Conservation (phyloP, 2,797 vertebrate species). For the Kryptopterus vitreolus region DNA sequence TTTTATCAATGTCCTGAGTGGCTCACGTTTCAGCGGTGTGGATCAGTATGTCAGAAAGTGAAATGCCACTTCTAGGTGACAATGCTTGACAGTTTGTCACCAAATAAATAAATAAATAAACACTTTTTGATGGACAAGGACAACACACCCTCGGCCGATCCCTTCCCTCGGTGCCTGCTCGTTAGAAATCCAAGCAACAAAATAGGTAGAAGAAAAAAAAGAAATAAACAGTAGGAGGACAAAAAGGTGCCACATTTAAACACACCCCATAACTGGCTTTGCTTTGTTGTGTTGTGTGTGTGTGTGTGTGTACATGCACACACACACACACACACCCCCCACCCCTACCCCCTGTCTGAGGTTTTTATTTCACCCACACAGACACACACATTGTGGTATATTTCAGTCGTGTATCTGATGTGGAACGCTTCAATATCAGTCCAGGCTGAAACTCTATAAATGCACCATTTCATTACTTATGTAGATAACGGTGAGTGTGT, state of each 20-base stretch:
- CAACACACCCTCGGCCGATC: background rate
- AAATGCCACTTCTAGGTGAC: background rate
- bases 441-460: conserved; percentile 33
- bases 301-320: conserved; percentile 12
- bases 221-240: background rate
- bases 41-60: background rate
- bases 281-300: background rate
- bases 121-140: background rate
- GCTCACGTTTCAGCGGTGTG: background rate
- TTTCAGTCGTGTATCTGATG: conserved; percentile 39
- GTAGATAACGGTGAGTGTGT: conserved; percentile 31
- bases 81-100: background rate
- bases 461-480: conserved; percentile 32
- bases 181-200: background rate
- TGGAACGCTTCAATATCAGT: conserved; percentile 24
- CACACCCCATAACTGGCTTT: background rate
- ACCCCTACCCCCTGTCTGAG: background rate
- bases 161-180: background rate
- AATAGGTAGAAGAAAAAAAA: too few species aligned
- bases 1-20: background rate
- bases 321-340: too few species aligned
- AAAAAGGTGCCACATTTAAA: background rate
- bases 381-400: conserved; percentile 1
- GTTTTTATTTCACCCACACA: conserved; percentile 33
- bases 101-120: background rate